Conservation (phyloP, 2,797 vertebrate species). For the Lagocephalus sceleratus region DNA sequence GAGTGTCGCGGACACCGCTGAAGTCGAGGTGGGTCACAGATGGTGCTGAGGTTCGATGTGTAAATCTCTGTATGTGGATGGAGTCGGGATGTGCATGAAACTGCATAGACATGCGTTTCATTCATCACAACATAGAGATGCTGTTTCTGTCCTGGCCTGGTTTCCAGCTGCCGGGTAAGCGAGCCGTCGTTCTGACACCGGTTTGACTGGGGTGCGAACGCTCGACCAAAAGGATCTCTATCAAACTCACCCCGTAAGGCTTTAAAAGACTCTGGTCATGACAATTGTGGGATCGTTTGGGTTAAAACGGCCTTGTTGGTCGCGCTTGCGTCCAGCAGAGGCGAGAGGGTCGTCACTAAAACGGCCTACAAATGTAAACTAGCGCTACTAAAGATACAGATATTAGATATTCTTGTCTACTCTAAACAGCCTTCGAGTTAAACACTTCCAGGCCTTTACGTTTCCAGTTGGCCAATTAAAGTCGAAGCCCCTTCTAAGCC, state of each 20-base stretch:
- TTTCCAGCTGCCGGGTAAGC: conserved; percentile 40
- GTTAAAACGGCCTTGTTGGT: background rate
- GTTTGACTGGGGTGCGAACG: no score
- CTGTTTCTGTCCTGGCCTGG: conserved; percentile 41
- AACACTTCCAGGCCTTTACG: conserved; percentile 6
- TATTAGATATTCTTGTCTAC: conserved; percentile 1
- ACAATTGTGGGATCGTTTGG: no score
- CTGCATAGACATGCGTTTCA: conserved; percentile 43
- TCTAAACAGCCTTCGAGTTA: background rate
- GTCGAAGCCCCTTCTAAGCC: conserved; percentile 27
- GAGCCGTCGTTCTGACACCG: background rate
- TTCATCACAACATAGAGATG: conserved; percentile 33
- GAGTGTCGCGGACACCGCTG: conserved; percentile 50
- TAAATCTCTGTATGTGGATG: conserved; percentile 23
- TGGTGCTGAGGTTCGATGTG: conserved; percentile 24
- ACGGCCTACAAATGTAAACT: conserved; percentile 5
- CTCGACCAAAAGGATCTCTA: no score
- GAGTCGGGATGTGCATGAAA: conserved; percentile 33
- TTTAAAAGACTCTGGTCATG: no score
- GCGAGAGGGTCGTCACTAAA: conserved; percentile 2
- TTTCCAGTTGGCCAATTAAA: conserved; percentile 14
- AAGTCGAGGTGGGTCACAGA: conserved; percentile 54
- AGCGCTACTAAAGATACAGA: background rate
- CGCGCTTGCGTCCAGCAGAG: background rate
- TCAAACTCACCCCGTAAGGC: no score